These are phyloP conservation scores for Megaceryle torquata DNA, from an alignment of 2,113 vertebrate species.

Conservation along the genomic window DNA sequence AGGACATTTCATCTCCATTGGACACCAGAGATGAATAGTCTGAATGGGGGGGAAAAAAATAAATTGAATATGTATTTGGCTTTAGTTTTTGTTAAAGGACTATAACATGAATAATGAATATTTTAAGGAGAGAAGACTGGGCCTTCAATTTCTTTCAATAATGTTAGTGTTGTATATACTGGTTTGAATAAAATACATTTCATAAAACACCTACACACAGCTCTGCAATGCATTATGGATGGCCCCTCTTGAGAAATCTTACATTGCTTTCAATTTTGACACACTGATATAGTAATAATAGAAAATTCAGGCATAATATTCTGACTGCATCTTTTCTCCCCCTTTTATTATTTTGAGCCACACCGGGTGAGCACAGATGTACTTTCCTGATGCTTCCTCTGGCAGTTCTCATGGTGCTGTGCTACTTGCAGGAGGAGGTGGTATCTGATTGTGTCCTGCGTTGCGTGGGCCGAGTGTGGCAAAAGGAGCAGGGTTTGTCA, in stretches of 20 bases:
- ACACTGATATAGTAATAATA: constrained; percentile 73
- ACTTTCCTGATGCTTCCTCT: not conserved
- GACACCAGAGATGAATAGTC: constrained; percentile 72
- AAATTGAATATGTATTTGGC: constrained; percentile 69
- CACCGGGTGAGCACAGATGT: constrained; percentile 41
- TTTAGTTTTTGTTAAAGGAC: constrained; percentile 75
- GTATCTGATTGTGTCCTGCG: not conserved
- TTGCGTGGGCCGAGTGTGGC: not conserved
- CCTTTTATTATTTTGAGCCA: constrained; percentile 58
- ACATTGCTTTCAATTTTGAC: constrained; percentile 77
- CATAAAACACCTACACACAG: constrained; percentile 70
- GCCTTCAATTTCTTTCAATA: constrained; percentile 78
- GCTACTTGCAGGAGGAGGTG: not conserved
- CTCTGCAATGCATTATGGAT: constrained; percentile 76
- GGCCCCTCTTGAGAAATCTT: constrained; percentile 75
- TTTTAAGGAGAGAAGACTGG: constrained; percentile 70
- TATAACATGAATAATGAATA: constrained; percentile 76
- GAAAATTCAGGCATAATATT: constrained; percentile 70
- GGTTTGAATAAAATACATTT: constrained; percentile 77
- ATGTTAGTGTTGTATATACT: constrained; percentile 76
- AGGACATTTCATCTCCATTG: constrained; percentile 73
- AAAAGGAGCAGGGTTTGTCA: not conserved
- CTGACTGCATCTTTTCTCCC: constrained; percentile 41
- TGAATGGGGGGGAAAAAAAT: constrained; percentile 52
- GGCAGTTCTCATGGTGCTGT: not conserved